Conservation (phyloP, 2,888 invertebrate genomes). For the Tenthredo amoena region DNA sequence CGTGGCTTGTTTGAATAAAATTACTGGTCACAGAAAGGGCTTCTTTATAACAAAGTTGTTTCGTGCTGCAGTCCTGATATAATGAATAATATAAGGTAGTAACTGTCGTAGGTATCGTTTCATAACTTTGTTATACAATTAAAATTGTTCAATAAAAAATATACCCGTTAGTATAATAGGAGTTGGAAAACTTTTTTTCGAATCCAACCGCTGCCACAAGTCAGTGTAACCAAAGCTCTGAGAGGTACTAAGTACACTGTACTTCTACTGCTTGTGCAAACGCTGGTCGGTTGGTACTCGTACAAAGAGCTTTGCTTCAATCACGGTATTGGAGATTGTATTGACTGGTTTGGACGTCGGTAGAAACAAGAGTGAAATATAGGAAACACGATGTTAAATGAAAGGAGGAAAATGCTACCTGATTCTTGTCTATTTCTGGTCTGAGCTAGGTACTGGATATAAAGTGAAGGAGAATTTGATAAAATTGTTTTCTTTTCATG, state of each 20-base stretch:
- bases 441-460: neutral
- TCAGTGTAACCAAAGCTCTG: neutral
- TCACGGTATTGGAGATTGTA: slow-evolving; percentile 29
- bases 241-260: neutral
- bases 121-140: neutral
- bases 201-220: neutral
- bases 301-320: slow-evolving; percentile 35
- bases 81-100: neutral
- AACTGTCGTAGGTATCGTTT: neutral
- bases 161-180: neutral
- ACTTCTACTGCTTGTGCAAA: slow-evolving; percentile 13
- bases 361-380: neutral
- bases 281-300: neutral
- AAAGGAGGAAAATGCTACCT: neutral
- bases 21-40: neutral
- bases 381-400: slow-evolving; percentile 5
- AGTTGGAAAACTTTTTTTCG: neutral
- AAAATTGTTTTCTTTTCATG: neutral
- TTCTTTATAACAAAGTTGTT: neutral
- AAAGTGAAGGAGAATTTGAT: neutral
- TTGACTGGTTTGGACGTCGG: slow-evolving; percentile 11
- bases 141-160: neutral
- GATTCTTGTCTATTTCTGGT: slow-evolving; percentile 4
- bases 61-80: neutral
- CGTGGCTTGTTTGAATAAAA: neutral